Percentiles rank a stretch among this genome's conserved stretches.
Evolutionary conservation across 2,888 invertebrate genomes (phyloP).

Genomic region (Podotricha telesiphe): DNA sequence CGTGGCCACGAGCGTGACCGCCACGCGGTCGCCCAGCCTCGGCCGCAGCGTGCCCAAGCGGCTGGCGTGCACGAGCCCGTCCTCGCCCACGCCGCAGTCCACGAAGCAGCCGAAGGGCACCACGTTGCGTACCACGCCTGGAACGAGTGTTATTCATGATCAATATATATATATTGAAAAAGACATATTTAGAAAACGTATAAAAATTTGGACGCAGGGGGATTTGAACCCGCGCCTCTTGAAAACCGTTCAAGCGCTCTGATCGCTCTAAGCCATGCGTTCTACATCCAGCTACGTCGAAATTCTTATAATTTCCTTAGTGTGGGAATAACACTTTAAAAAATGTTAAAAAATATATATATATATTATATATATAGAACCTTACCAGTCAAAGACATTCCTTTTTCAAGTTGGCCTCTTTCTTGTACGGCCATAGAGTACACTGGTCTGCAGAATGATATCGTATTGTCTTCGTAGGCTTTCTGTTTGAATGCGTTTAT

Average conservation of each 20-base stretch:
- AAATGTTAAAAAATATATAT: too few species aligned
- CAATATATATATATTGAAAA: too few species aligned
- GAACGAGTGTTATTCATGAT: too few species aligned
- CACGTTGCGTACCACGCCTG: slow-evolving; percentile 92
- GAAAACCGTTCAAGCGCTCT: too few species aligned
- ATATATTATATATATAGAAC: background rate
- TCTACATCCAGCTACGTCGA: too few species aligned
- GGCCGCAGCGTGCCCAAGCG: slow-evolving; percentile 81
- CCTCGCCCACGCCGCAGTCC: slow-evolving; percentile 90
- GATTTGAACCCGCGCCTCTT: too few species aligned
- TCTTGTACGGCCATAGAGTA: slow-evolving; percentile 89
- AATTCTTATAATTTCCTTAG: too few species aligned
- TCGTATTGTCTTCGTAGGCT: slow-evolving; percentile 88
- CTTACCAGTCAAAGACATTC: slow-evolving; percentile 85
- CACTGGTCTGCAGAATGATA: slow-evolving; percentile 87
- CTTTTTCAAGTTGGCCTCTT: slow-evolving; percentile 85
- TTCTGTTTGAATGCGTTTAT: slow-evolving; percentile 89
- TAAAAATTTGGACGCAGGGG: too few species aligned
- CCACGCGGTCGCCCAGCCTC: slow-evolving; percentile 87
- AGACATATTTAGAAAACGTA: too few species aligned
- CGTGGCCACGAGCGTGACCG: slow-evolving; percentile 85
- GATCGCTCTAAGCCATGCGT: too few species aligned
- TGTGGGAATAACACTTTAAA: too few species aligned
- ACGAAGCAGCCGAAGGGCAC: slow-evolving; percentile 96
- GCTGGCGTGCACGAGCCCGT: slow-evolving; percentile 88